A percentile compares a stretch with the other conserved stretches of the same genome.
Evolutionary conservation across 2,113 vertebrate species (phyloP).

Genomic region (Quiscalus mexicanus): DNA sequence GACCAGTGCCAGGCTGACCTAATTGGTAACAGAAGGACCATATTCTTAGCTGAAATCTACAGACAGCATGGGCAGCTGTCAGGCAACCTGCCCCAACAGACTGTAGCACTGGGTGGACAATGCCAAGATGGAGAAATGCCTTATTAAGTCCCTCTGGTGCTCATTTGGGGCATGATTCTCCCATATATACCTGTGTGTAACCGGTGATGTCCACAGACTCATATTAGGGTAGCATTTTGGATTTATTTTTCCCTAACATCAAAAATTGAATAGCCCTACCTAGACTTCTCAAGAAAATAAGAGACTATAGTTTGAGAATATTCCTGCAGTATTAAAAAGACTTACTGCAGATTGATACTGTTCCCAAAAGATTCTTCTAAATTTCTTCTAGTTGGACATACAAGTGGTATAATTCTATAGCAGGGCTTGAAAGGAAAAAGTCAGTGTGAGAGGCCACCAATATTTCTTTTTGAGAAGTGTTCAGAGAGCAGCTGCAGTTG

Average conservation of each 20-base stretch:
- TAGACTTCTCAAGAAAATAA: background rate
- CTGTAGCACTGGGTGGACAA: background rate
- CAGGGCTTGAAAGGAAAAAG: background rate
- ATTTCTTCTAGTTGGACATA: background rate
- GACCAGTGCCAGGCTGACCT: conserved; percentile 40
- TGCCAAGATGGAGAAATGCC: background rate
- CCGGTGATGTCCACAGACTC: background rate
- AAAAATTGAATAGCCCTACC: background rate
- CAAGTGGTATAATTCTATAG: background rate
- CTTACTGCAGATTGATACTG: background rate
- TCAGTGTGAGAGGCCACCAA: background rate
- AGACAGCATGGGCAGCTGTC: background rate
- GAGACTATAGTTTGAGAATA: background rate
- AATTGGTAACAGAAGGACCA: conserved; percentile 42
- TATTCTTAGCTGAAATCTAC: conserved; percentile 9
- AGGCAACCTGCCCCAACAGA: background rate
- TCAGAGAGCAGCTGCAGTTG: background rate
- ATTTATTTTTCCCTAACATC: background rate
- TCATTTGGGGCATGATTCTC: background rate
- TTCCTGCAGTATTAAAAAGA: background rate
- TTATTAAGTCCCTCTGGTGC: background rate
- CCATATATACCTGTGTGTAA: background rate
- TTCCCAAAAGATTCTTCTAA: background rate
- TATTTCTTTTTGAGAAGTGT: background rate
- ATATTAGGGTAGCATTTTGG: background rate